Conservation (phyloP, 2,797 vertebrate species). For the Squalus acanthias region DNA sequence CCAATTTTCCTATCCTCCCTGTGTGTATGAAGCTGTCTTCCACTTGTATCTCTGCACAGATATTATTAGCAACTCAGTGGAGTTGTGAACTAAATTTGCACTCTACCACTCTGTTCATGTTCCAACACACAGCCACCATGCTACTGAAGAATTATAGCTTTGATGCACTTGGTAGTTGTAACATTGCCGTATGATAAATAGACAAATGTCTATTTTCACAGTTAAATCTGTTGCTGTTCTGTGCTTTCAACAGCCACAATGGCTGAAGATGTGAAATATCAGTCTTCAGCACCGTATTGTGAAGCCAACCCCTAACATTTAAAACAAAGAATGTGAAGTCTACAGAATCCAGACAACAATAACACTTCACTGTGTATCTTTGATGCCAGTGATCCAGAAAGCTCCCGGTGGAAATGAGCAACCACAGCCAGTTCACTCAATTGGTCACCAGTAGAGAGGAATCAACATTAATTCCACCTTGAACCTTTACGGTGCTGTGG, state of each 20-base stretch:
- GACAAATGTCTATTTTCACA: neutral
- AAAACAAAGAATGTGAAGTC: neutral
- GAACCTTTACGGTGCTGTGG: neutral
- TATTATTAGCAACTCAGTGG: too few relatives aligned
- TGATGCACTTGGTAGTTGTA: neutral
- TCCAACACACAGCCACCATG: neutral
- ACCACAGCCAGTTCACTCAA: neutral
- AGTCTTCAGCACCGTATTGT: neutral
- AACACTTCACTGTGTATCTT: neutral
- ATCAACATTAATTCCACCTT: neutral
- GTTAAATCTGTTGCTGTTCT: neutral
- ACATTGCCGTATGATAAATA: neutral
- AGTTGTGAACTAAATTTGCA: neutral
- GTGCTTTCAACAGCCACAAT: neutral
- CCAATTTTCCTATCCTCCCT: neutral
- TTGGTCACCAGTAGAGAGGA: neutral
- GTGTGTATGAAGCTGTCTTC: neutral
- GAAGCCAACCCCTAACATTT: neutral
- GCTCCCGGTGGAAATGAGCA: neutral
- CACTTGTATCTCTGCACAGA: neutral
- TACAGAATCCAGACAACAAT: neutral
- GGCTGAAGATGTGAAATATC: neutral
- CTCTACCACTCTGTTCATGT: neutral
- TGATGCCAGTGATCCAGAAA: constrained; percentile 7
- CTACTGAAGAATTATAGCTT: neutral